Percentiles rank a stretch among this genome's conserved stretches.
Conservation (phyloP, 2,888 invertebrate species). For the Athalia circularis region DNA sequence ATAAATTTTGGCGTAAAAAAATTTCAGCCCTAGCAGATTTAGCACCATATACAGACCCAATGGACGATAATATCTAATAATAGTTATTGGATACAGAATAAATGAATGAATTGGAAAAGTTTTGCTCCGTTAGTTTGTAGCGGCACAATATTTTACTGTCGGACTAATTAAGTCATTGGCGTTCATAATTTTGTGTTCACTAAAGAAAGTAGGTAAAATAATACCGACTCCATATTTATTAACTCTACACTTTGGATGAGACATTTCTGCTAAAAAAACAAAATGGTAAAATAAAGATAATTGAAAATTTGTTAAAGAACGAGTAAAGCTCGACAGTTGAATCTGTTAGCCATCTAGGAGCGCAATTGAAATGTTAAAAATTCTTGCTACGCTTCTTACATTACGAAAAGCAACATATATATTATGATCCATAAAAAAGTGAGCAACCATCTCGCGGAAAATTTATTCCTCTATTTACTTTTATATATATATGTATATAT, state of each 20-base stretch:
- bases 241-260: constrained; percentile 10
- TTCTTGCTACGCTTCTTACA: constrained; percentile 6
- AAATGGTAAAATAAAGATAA: not conserved
- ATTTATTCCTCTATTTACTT: not conserved
- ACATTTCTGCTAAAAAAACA: not conserved
- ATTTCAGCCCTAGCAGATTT: constrained; percentile 21
- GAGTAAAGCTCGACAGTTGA: constrained; percentile 13
- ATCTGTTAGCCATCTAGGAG: constrained; percentile 5
- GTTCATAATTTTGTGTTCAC: not conserved
- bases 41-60: constrained; percentile 40
- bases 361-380: constrained; percentile 18
- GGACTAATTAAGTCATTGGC: not conserved
- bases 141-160: too few relatives aligned
- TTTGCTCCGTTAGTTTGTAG: too few relatives aligned
- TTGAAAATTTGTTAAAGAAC: constrained; percentile 20
- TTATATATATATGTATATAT: too few relatives aligned
- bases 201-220: not conserved
- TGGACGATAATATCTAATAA: constrained; percentile 28
- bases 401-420: not conserved
- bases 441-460: constrained; percentile 32
- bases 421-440: constrained; percentile 31
- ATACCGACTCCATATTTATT: constrained; percentile 16
- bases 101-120: too few relatives aligned
- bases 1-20: constrained; percentile 25
- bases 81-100: constrained; percentile 27